Conservation (phyloP, 2,113 vertebrate genomes). For the Corythoichthys haematopterus region DNA sequence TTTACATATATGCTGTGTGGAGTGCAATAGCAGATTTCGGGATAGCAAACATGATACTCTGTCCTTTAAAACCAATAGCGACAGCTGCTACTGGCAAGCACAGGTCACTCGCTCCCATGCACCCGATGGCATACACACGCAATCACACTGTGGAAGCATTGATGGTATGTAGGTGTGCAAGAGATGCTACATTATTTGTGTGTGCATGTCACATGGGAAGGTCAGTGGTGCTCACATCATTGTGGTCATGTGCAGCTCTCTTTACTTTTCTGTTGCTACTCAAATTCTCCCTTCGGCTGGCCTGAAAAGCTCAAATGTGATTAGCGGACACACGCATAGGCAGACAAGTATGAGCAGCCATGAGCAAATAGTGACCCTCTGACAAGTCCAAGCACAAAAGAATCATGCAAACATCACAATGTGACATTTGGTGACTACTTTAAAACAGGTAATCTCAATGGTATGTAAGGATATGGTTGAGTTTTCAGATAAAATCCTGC, state of each 20-base stretch:
- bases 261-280: conserved; percentile 35
- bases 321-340: conserved; percentile 35
- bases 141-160: conserved; percentile 47
- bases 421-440: conserved; percentile 23
- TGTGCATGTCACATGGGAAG: conserved; percentile 1
- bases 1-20: too few species aligned
- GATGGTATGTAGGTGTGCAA: conserved; percentile 45
- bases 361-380: conserved; percentile 43
- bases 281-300: conserved; percentile 44
- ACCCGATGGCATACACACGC: conserved; percentile 16
- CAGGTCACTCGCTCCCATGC: conserved; percentile 19
- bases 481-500: neutral
- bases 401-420: conserved; percentile 18
- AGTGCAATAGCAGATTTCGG: conserved; percentile 17
- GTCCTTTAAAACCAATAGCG: conserved; percentile 16
- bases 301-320: conserved; percentile 42
- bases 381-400: conserved; percentile 11
- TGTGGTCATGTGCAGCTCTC: conserved; percentile 56
- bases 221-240: conserved; percentile 45
- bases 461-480: neutral
- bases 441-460: neutral
- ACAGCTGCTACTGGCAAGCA: conserved; percentile 43
- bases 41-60: conserved; percentile 17
- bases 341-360: conserved; percentile 41
- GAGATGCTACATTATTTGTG: conserved; percentile 12